Conservation (phyloP, 1,140 invertebrate genomes). For the Schlechtendalia chinensis region DNA sequence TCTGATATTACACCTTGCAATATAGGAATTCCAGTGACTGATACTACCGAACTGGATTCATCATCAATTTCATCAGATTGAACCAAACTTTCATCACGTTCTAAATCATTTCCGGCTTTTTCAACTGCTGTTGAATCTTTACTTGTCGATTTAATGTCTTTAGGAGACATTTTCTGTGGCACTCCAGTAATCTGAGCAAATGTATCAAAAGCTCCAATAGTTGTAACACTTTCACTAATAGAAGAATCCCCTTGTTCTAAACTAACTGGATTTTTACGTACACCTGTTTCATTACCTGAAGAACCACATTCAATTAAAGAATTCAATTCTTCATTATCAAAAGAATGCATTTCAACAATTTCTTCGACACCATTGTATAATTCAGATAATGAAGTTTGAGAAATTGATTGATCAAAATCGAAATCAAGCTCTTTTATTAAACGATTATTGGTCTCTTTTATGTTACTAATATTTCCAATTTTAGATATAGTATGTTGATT, state of each 20-base stretch:
- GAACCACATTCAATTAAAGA: conserved; percentile 28
- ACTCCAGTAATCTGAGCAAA: conserved; percentile 28
- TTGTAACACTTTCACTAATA: conserved; percentile 20
- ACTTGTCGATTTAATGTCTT: neutral
- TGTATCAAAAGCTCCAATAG: conserved; percentile 27
- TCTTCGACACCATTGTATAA: conserved; percentile 41
- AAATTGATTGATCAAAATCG: conserved; percentile 36
- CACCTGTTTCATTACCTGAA: neutral
- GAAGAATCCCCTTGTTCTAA: conserved; percentile 1
- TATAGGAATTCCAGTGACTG: conserved; percentile 30
- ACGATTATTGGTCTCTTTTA: neutral
- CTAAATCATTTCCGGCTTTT: neutral
- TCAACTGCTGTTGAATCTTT: neutral
- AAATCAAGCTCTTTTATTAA: conserved; percentile 40
- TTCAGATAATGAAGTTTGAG: conserved; percentile 26
- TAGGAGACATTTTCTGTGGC: neutral
- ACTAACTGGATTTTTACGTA: neutral
- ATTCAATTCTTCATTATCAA: conserved; percentile 38
- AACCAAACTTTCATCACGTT: neutral
- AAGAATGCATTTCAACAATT: conserved; percentile 44
- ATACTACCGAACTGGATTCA: neutral
- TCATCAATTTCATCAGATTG: conserved; percentile 3
- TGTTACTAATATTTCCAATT: neutral
- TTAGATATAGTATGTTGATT: neutral
- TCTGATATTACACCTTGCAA: conserved; percentile 23